Conservation (phyloP, 2,113 vertebrate genomes). For the Pseudopodoces humilis region DNA sequence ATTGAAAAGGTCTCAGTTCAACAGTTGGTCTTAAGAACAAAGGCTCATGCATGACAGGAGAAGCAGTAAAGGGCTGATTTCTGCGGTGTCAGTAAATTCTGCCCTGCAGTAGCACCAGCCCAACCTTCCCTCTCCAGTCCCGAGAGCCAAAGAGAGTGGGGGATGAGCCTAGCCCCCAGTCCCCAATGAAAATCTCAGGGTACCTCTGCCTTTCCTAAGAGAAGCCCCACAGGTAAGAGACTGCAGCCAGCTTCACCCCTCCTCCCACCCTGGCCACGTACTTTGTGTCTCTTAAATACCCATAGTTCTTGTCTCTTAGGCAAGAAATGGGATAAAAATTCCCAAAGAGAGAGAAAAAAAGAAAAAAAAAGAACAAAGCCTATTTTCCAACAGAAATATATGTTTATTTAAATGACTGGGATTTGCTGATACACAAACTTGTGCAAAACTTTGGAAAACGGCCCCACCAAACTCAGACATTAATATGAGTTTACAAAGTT, state of each 20-base stretch:
- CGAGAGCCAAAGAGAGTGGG: background rate
- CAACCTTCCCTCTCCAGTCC: accelerated
- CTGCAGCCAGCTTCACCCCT: background rate
- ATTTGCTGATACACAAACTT: background rate
- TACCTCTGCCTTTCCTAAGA: background rate
- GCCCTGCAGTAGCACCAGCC: too few relatives aligned
- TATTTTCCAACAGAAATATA: background rate
- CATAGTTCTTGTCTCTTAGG: background rate
- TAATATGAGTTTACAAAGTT: background rate
- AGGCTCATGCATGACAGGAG: background rate
- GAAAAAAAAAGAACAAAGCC: background rate
- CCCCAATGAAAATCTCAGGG: background rate
- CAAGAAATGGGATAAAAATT: background rate
- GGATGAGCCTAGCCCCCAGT: background rate
- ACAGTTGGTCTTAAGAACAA: background rate
- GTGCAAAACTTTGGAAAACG: background rate
- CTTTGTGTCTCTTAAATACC: background rate
- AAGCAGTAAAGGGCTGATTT: background rate
- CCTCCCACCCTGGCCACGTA: too few relatives aligned
- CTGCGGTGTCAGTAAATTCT: accelerated
- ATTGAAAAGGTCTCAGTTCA: background rate
- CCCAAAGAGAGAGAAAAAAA: background rate
- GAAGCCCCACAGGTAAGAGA: background rate
- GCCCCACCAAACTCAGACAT: background rate
- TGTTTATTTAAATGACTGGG: background rate